A percentile compares a stretch with the other conserved stretches of the same genome.
Evolutionary conservation across 2,113 vertebrate species (phyloP).

Genomic region (Eulemur macaco): DNA sequence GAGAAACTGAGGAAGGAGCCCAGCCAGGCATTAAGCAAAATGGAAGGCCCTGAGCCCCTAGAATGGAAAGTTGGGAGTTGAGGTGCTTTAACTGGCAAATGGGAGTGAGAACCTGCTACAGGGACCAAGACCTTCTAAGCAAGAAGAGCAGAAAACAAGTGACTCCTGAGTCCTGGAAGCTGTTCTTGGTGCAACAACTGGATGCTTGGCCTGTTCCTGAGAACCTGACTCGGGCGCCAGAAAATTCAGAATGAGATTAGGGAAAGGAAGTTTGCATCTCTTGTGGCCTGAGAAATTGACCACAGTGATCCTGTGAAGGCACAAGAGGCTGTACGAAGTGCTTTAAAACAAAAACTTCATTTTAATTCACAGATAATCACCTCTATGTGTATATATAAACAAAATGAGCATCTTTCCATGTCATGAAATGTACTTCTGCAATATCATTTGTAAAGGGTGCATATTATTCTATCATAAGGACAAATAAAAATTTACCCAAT

Average conservation of each 20-base stretch:
- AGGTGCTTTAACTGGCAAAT: neutral
- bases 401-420: neutral
- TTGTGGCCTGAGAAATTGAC: neutral
- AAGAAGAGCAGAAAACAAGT: slow-evolving; percentile 7
- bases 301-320: neutral
- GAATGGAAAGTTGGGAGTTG: neutral
- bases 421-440: neutral
- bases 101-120: neutral
- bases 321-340: neutral
- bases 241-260: slow-evolving; percentile 63
- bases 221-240: neutral
- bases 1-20: neutral
- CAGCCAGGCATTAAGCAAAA: neutral
- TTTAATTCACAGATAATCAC: slow-evolving; percentile 24
- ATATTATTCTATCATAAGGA: slow-evolving; percentile 35
- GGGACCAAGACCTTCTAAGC: neutral
- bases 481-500: slow-evolving; percentile 66
- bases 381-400: neutral
- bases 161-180: neutral
- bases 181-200: neutral
- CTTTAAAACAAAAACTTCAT: slow-evolving; percentile 31
- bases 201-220: neutral
- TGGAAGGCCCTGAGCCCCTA: neutral
- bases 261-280: slow-evolving; percentile 34
- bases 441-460: slow-evolving; percentile 2